Conservation (phyloP, 2,888 invertebrate genomes). For the Brenthis ino region DNA sequence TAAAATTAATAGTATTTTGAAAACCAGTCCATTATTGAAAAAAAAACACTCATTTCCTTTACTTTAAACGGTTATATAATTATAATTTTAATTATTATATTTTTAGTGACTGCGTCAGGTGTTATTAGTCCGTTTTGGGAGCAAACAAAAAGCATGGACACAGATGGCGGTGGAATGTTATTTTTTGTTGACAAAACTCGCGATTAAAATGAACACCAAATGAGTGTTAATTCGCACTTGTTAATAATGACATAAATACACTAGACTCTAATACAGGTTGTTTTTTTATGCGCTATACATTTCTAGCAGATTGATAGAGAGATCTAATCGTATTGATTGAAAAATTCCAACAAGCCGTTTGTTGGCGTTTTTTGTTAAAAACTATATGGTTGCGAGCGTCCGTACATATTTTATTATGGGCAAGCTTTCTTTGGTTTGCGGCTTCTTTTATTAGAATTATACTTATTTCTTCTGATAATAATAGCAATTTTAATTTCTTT, state of each 20-base stretch:
- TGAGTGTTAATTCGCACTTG: slow-evolving; percentile 80
- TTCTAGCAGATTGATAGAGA: slow-evolving; percentile 27
- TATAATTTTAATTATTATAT: slow-evolving; percentile 44
- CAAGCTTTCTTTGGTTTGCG: background rate
- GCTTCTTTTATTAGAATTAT: background rate
- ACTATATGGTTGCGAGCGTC: background rate
- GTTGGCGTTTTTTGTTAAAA: slow-evolving; percentile 17
- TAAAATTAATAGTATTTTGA: no score
- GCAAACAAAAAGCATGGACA: slow-evolving; percentile 51
- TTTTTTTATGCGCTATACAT: slow-evolving; percentile 27
- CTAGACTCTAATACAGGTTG: slow-evolving; percentile 61
- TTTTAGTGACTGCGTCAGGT: slow-evolving; percentile 37
- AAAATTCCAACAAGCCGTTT: slow-evolving; percentile 24
- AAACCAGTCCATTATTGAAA: background rate
- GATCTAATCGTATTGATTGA: slow-evolving; percentile 29
- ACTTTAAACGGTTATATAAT: slow-evolving; percentile 35
- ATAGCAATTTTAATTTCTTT: no score
- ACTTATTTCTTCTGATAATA: no score
- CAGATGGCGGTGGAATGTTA: slow-evolving; percentile 53
- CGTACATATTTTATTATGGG: background rate
- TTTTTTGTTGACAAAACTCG: slow-evolving; percentile 67
- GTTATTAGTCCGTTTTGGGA: slow-evolving; percentile 56
- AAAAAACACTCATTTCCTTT: slow-evolving; percentile 38
- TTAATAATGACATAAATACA: slow-evolving; percentile 83
- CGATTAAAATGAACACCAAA: slow-evolving; percentile 76